Base-by-base conservation (phyloP, 2,113 vertebrate genomes). In the Potamarius usumacintae region DNA sequence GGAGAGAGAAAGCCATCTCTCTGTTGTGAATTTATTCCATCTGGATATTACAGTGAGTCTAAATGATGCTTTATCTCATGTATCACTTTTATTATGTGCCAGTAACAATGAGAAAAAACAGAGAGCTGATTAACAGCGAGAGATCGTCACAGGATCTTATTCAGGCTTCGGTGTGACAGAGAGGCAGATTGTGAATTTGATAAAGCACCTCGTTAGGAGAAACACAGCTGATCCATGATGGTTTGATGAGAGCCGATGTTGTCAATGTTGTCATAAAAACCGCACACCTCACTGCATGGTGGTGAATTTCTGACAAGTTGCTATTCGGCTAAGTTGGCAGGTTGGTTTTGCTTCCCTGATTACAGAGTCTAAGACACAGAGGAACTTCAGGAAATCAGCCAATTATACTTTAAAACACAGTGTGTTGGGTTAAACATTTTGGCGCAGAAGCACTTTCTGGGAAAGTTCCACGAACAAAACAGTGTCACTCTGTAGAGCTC, bases 161-260 rank as follows among this genome's bases (percentile, higher is more conserved):
- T 81, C 55, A 60, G 79, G 79, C 50, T 81, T 81, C 18, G 27
- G 55, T 60, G 79, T 58, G 79, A 81, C 79, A 22, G 55, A 34
- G 53, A 81, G 76, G 11, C 76, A 34, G 79, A 58, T 17, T 52
- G n/a, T 2, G 30, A n/a, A 15, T 58, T 60, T 5, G 9, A 22
- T 34, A 34, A 81, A 81, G 34, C 55, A 34, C 55, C 53, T 81
- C 79, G 27, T 81, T 60, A 81, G 27, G 27, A 81, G 53, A 34
- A 81, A 42, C 15, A 6, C 8, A 14, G 30, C 53, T 60, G 55
- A 81, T 60, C 55, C 27, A 1, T 57, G 55, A 81, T 22, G 55
- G 53, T 30, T 1, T 81, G 79, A 34, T 60, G 79, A 81, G 30
- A 81, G 34, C 79, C 27, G 53, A 60, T 34, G 57, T 34, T 34